A percentile compares a stretch with the other conserved stretches of the same genome.
phyloP scores from a whole-genome alignment of 2,888 invertebrate genomes.

The Troilus luridus region DNA sequence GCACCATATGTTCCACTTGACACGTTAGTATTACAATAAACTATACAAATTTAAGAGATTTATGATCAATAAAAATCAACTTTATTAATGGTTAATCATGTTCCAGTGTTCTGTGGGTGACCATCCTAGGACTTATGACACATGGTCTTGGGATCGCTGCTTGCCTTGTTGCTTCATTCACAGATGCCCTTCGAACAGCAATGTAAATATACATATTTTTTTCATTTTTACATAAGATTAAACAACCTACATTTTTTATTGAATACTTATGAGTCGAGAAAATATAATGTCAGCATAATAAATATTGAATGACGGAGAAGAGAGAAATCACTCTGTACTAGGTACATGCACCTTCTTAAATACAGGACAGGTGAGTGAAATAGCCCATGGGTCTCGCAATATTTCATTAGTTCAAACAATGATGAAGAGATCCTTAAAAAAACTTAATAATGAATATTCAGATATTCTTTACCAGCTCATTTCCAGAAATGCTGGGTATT shows the following conservation, averaged over 20 bases:
- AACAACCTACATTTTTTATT: neutral
- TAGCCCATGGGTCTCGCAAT: too few relatives aligned
- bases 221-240: neutral
- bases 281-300: neutral
- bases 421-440: too few relatives aligned
- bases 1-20: conserved; percentile 80
- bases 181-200: conserved; percentile 84
- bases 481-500: too few relatives aligned
- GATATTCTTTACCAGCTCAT: too few relatives aligned
- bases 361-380: too few relatives aligned
- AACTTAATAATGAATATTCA: too few relatives aligned
- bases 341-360: too few relatives aligned
- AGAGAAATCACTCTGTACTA: too few relatives aligned
- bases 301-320: neutral
- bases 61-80: neutral
- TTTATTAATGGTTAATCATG: neutral
- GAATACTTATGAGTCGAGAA: neutral
- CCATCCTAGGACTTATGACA: conserved; percentile 79
- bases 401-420: too few relatives aligned
- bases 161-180: conserved; percentile 88
- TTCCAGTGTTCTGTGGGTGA: conserved; percentile 77
- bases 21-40: conserved; percentile 71
- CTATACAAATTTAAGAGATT: conserved; percentile 46
- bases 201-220: conserved; percentile 75
- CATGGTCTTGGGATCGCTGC: conserved; percentile 89